Base-by-base conservation (phyloP, 2,113 vertebrate species). In the Lichenostomus cassidix region DNA sequence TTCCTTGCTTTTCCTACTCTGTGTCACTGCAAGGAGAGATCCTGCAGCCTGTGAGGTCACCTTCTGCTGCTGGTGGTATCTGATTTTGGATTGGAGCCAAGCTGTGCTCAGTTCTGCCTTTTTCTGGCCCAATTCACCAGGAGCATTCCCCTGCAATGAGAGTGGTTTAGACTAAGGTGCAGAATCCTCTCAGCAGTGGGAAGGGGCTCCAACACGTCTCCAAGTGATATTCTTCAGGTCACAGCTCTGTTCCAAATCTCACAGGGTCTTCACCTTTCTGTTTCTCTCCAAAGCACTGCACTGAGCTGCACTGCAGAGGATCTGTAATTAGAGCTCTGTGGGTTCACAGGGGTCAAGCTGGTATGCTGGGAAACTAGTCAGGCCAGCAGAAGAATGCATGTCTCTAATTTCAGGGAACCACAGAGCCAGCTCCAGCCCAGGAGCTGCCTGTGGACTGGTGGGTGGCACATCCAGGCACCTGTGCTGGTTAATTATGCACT, bases 281-380 rank as follows among this genome's bases (percentile, higher is more conserved):
- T 74, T 88, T 47, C 21, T 69, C 74, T 87, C 29, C 52, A 46
- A 63, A 65, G 39, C 29, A 7, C 31, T 55, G 44, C 2, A 0
- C 47, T 33, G 58, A 62, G 27, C 55, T 82, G 59, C 59, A n/a
- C 78, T 24, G 18, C 42, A 85, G 59, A 69, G 67, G 42, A 63
- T 62, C 81, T 91, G 91, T 88, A 82, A 90, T 86, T 63, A 65
- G 90, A 91, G 63, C 76, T 0, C 0, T 46, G 44, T 53, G 1
- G 4, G 52, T 82, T 91, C 77, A 59, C 52, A 13, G 55, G 39
- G 59, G 56, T 77, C 88, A 92, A 2, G 27, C 81, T 94, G 79
- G 19, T 86, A 63, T 75, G 93, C 59, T 74, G 92, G 55, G 75
- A 83, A 91, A 88, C 90, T 82, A 67, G 94, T 91, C 64, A 42